Evolutionary conservation across 2,113 vertebrate species (phyloP), one percentile per base, ranked within the genome.

Genomic region (Dolichallabes microphthalmus): DNA sequence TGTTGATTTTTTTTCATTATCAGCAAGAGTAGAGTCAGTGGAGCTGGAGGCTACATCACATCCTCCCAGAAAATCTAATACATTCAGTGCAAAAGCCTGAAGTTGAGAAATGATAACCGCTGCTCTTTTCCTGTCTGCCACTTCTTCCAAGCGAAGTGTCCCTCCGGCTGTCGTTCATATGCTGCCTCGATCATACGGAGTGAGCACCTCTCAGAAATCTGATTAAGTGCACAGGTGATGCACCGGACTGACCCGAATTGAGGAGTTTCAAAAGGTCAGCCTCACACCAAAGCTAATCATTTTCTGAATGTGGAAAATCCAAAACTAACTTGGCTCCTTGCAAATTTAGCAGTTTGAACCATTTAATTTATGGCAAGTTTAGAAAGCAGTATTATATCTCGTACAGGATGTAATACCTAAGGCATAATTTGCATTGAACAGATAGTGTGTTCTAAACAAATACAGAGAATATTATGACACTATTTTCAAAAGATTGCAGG

Each of bases 171-270:
- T 83, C 69, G 35, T 60, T 74, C 66, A 73, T 58, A 39, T 83
- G 53, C 63, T 50, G 35, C 53, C 19, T 71, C 27, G 68, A 74
- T 75, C 35, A 74, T 75, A 45, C 39, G 1, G 35, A 7, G 9
- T 55, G 50, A 75, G 73, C 73, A 75, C 39, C 52, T 55, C 52
- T 79, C 55, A 5, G 60, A 80, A 64, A 80, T 80, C 58, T 64
- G 32, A 80, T 80, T 15, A 80, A 80, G 60, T 27, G 22, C 39
- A n/a, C 79, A 84, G 82, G 71, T 76, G 71, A 75, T 25, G n/a
- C 11, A 14, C 11, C 32, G 58, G 25, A 50, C 55, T 50, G n/a
- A 15, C 30, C 32, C 1, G 58, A 63, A 64, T 15, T 15, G 35
- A 53, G 10, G n/a, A 22, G 22, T 20, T 74, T 32, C 45, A 52